Percentiles rank a stretch among this genome's conserved stretches.
Evolutionary conservation across 2,113 vertebrate species (phyloP).

Genomic region (Coregonus clupeaformis): DNA sequence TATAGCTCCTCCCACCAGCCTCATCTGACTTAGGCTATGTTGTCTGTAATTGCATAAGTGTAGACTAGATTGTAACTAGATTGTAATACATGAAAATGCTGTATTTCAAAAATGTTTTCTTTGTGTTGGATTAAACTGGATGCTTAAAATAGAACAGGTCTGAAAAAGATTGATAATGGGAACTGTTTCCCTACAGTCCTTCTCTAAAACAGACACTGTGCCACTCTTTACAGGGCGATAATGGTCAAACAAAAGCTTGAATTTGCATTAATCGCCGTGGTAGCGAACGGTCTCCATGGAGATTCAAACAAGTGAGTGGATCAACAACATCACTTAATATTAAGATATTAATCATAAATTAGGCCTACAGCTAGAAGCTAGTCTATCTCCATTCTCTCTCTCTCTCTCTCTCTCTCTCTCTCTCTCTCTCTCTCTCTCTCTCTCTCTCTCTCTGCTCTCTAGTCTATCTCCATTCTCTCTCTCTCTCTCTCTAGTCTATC

Average conservation of each 20-base stretch:
- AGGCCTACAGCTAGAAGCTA: not conserved
- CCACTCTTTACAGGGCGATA: not conserved
- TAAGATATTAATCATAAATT: constrained; percentile 42
- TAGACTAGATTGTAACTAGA: not conserved
- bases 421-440: no score
- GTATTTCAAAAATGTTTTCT: not conserved
- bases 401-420: no score
- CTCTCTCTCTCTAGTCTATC: no score
- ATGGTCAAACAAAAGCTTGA: not conserved
- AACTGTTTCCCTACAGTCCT: not conserved
- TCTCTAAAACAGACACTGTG: no score
- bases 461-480: no score
- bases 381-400: no score
- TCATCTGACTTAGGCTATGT: not conserved
- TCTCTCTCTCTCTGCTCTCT: no score
- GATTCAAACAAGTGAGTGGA: constrained; percentile 22
- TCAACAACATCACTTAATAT: constrained; percentile 20
- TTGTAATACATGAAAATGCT: not conserved
- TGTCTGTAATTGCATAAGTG: not conserved
- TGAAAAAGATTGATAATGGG: not conserved
- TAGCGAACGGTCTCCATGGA: constrained; percentile 32
- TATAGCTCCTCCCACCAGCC: no score
- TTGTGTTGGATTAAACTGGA: not conserved
- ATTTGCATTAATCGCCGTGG: not conserved
- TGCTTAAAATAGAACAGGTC: not conserved